Evolutionary conservation across 2,888 invertebrate species (phyloP), one percentile per base, ranked within the genome.

Genomic region (Poecilobothrus nobilitatus): DNA sequence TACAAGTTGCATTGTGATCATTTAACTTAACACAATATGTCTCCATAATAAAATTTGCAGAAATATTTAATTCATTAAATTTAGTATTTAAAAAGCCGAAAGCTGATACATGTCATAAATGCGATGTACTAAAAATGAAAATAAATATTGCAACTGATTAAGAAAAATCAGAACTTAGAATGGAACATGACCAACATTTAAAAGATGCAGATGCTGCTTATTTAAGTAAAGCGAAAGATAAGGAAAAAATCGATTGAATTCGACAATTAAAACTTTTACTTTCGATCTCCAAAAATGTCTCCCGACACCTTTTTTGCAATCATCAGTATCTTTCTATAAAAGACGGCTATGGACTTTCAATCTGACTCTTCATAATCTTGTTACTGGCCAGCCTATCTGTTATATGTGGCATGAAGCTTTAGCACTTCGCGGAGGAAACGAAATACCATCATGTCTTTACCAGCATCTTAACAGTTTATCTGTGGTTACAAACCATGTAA

Each of bases 211-310:
- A 53, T 27, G n/a, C n/a, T n/a, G n/a, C n/a, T n/a, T n/a, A n/a
- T n/a, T n/a, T n/a, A n/a, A n/a, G n/a, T 18, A 68, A 66, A 22
- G 65, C 33, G 18, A 37, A 2, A 20, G 71, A 67, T 68, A n/a
- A 73, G 72, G 67, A 37, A 67, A 68, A 70, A 70, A 67, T 18
- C 62, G 41, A 18, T n/a, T 33, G 15, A n/a, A 67, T 15, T 27
- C 63, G 1, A 65, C 37, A n/a, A n/a, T 63, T 2, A 67, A 66
- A 69, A 53, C 41, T 67, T 37, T 63, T 62, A 70, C 68, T 33
- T 67, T 71, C 67, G 71, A 74, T 67, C 66, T 73, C 21, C 70
- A 73, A 67, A 70, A 73, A 66, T 72, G 71, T 21, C 66, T 73
- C 15, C 70, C 72, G 44, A 72, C 70, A 53, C 70, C 70, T 20